Base-by-base conservation (phyloP, 2,113 vertebrate genomes). In the Misgurnus mizolepis region DNA sequence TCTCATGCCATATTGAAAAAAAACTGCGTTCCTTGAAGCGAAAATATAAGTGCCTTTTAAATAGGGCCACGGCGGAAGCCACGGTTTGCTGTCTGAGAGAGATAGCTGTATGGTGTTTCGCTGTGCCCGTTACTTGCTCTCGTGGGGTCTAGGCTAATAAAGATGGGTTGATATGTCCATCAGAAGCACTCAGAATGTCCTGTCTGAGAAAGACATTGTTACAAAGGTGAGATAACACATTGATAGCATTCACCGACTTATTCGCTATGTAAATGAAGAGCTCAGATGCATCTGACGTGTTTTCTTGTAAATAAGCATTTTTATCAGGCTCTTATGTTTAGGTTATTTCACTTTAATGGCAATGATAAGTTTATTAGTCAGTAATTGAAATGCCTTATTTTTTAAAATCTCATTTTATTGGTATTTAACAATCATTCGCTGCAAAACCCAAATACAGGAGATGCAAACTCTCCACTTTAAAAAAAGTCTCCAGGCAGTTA, bases 41-140 rank as follows among this genome's bases (percentile, higher is more conserved):
- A 83, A 83, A 85, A 60, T 85, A 81, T 87, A 85, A 80, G 83
- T 87, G 79, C 73, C 71, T 85, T 83, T 87, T 85, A 85, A 87
- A 85, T 81, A 83, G 77, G 72, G 81, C 72, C 80, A 67, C 27
- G 41, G 71, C 75, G 80, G 70, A 58, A 14, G 22, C 45, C 27
- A 61, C n/a, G 39, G 65, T n/a, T 14, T 27, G 43, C 83, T 83
- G 79, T 84, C 81, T 84, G 65, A 66, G 45, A 67, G 71, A 83
- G 82, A 85, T 82, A 80, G 83, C 49, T 40, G 65, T n/a, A 34
- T 6, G 49, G 78, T 67, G 79, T 81, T 65, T 71, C 34, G 67
- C 71, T 76, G 60, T 11, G 11, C 45, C 58, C 74, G 18, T 73
- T 49, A 67, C 71, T 66, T 47, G 58, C 76, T 64, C 65, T 76